phyloP scores from a whole-genome alignment of 2,797 vertebrate species.

The Kryptopterus vitreolus region DNA sequence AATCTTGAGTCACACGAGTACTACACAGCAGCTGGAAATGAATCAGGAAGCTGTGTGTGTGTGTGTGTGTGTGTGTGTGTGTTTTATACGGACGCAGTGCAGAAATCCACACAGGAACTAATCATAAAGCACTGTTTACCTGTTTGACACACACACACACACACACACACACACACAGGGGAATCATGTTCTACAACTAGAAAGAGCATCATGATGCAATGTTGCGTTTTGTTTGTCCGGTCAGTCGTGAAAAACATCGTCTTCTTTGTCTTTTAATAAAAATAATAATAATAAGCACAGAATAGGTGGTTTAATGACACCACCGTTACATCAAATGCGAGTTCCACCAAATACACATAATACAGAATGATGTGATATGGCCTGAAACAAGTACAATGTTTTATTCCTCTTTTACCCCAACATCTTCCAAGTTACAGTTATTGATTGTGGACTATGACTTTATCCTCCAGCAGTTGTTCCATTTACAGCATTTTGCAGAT shows the following conservation, averaged over 20 bases:
- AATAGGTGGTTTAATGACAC: background rate
- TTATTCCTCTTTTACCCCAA: background rate
- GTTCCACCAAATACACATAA: no score
- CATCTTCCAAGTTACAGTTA: background rate
- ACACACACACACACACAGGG: no score
- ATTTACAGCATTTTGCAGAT: no score
- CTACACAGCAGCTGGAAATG: background rate
- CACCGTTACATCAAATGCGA: background rate
- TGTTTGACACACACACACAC: no score
- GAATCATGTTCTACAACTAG: background rate
- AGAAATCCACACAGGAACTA: background rate
- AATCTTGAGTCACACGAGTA: background rate
- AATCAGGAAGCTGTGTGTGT: background rate
- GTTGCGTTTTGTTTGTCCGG: constrained; percentile 29
- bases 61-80: background rate
- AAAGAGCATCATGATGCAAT: constrained; percentile 17
- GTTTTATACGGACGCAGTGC: constrained; percentile 2
- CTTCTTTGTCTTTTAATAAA: constrained; percentile 40
- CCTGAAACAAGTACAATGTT: no score
- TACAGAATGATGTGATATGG: no score
- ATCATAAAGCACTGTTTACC: constrained; percentile 22
- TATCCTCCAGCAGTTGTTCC: no score
- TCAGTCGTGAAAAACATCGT: constrained; percentile 19
- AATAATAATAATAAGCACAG: constrained; percentile 33
- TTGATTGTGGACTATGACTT: no score